A percentile compares a stretch with the other conserved stretches of the same genome.
Conservation (phyloP, 2,888 invertebrate species). For the Lycophotia porphyrea region DNA sequence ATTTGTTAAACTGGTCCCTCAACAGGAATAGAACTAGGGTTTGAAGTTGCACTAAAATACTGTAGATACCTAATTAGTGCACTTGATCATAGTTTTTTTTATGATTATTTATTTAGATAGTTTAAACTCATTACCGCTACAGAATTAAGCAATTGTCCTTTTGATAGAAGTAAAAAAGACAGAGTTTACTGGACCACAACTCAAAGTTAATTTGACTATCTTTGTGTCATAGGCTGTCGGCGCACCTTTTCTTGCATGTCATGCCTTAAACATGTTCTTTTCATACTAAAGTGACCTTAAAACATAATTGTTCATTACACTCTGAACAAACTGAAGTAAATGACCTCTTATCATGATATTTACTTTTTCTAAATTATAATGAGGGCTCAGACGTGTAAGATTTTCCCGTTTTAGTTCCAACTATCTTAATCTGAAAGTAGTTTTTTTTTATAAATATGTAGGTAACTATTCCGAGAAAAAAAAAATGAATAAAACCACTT, state of each 20-base stretch:
- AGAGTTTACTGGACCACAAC: neutral
- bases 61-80: neutral
- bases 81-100: neutral
- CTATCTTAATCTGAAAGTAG: neutral
- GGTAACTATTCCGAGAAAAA: neutral
- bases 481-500: neutral
- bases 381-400: constrained; percentile 27
- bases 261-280: constrained; percentile 44
- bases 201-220: constrained; percentile 8
- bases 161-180: neutral
- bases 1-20: neutral
- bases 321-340: constrained; percentile 54
- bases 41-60: no score
- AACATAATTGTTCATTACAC: constrained; percentile 26
- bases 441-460: neutral
- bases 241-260: constrained; percentile 21
- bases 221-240: neutral
- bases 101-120: neutral
- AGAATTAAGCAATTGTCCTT: neutral
- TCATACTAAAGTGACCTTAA: constrained; percentile 52
- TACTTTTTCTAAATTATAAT: constrained; percentile 49
- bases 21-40: neutral
- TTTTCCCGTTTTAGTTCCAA: constrained; percentile 17
- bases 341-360: constrained; percentile 66
- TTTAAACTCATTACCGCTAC: constrained; percentile 9